Evolutionary conservation across 1,140 invertebrate genomes (phyloP).

Genomic region (Hylaeus anthracinus): DNA sequence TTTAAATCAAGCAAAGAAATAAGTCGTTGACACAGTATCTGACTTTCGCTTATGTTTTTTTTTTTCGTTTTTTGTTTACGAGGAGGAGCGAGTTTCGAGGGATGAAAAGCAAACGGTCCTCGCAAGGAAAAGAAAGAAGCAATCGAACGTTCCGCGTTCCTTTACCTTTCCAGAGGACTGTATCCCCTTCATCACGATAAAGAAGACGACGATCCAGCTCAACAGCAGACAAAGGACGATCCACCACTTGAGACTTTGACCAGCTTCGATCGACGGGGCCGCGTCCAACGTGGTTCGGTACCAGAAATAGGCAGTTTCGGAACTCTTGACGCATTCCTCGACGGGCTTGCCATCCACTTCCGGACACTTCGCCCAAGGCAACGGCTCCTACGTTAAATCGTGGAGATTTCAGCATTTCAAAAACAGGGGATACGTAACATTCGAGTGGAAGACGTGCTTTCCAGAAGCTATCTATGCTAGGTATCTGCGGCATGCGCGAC

Average conservation of each 20-base stretch:
- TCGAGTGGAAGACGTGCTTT: neutral
- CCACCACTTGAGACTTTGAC: slow-evolving; percentile 95
- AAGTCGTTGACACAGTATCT: slow-evolving; percentile 26
- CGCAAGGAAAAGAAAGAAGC: slow-evolving; percentile 23
- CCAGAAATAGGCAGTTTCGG: slow-evolving; percentile 95
- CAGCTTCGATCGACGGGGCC: slow-evolving; percentile 90
- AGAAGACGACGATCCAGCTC: slow-evolving; percentile 97
- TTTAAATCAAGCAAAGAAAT: slow-evolving; percentile 75
- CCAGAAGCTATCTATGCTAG: neutral
- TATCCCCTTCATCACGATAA: slow-evolving; percentile 99
- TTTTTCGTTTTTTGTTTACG: neutral
- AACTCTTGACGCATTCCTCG: slow-evolving; percentile 90
- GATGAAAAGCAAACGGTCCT: slow-evolving; percentile 5
- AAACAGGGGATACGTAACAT: neutral
- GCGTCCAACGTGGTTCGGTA: slow-evolving; percentile 92
- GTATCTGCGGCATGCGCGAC: slow-evolving; percentile 8
- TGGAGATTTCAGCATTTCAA: no score
- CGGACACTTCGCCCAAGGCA: slow-evolving; percentile 93
- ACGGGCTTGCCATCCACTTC: slow-evolving; percentile 86
- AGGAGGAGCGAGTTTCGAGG: neutral
- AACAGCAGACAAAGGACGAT: slow-evolving; percentile 95
- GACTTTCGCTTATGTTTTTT: neutral
- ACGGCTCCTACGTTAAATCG: slow-evolving; percentile 82
- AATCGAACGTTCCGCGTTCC: neutral
- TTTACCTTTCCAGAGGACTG: slow-evolving; percentile 97